Conservation (phyloP, 2,797 vertebrate genomes). For the Iguana delicatissima region DNA sequence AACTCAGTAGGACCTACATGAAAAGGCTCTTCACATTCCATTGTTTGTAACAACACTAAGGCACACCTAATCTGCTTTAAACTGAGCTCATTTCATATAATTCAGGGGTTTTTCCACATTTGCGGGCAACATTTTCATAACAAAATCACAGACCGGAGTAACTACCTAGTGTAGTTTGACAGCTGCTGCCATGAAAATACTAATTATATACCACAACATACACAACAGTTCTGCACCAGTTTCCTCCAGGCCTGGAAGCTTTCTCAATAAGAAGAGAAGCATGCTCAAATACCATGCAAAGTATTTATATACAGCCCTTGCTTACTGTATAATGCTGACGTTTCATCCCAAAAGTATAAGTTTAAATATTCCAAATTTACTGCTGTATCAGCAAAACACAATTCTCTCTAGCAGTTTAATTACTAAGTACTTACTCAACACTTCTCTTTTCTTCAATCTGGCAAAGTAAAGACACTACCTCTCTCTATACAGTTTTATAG, state of each 20-base stretch:
- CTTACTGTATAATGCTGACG: constrained; percentile 8
- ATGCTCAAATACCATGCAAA: constrained; percentile 14
- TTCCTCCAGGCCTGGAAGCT: neutral
- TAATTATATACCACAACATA: neutral
- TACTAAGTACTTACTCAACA: constrained; percentile 48
- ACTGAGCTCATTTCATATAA: neutral
- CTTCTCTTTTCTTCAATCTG: constrained; percentile 39
- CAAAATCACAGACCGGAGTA: neutral
- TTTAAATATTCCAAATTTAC: neutral
- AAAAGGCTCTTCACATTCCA: neutral
- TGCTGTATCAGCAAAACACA: constrained; percentile 45
- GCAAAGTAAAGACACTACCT: constrained; percentile 40
- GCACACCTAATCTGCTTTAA: neutral
- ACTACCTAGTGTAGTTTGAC: neutral
- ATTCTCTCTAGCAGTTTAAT: constrained; percentile 58
- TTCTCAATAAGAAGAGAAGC: neutral
- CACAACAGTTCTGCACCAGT: neutral
- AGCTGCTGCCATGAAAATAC: neutral
- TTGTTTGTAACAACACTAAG: neutral
- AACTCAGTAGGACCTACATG: neutral
- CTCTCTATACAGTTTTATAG: constrained; percentile 41
- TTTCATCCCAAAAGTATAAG: constrained; percentile 8
- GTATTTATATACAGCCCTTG: neutral
- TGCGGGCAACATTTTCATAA: neutral
- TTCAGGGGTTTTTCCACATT: neutral